Conservation (phyloP, 2,888 invertebrate species). For the Cataglyphis rosenhaueri region DNA sequence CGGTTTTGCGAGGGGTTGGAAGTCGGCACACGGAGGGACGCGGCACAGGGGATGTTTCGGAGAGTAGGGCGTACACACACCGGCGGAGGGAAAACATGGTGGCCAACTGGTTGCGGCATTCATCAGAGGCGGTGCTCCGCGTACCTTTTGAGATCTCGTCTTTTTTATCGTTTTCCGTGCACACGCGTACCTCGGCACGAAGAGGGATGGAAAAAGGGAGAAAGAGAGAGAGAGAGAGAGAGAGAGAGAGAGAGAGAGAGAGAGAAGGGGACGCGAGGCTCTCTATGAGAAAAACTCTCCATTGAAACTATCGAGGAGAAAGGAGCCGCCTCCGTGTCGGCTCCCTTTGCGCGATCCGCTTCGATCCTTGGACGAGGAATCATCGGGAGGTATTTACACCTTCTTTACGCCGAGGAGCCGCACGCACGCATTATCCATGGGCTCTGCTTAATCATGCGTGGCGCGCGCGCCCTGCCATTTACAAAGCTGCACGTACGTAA, state of each 20-base stretch:
- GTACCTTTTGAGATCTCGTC: conserved; percentile 73
- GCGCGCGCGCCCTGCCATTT: conserved; percentile 41
- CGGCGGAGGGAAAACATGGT: conserved; percentile 76
- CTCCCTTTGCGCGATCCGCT: conserved; percentile 69
- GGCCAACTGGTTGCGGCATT: conserved; percentile 83
- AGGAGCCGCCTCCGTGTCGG: conserved; percentile 82
- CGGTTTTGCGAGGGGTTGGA: conserved; percentile 74
- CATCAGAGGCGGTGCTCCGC: conserved; percentile 82
- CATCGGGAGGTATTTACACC: conserved; percentile 77
- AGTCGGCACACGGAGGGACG: conserved; percentile 69
- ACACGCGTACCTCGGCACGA: conserved; percentile 60
- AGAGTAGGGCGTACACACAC: conserved; percentile 69
- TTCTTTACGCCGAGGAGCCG: conserved; percentile 74
- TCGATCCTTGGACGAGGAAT: conserved; percentile 63
- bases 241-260: background rate
- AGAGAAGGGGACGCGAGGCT: conserved; percentile 51
- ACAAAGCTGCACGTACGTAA: conserved; percentile 54
- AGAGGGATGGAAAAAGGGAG: conserved; percentile 28
- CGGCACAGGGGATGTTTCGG: conserved; percentile 68
- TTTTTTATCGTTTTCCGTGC: conserved; percentile 66
- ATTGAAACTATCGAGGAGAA: conserved; percentile 83
- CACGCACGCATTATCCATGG: conserved; percentile 78
- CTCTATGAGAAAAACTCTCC: conserved; percentile 82
- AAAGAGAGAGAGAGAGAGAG: conserved; percentile 58
- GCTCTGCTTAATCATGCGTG: conserved; percentile 68